phyloP scores from a whole-genome alignment of 2,888 invertebrate species.

The Abscondita cerata region DNA sequence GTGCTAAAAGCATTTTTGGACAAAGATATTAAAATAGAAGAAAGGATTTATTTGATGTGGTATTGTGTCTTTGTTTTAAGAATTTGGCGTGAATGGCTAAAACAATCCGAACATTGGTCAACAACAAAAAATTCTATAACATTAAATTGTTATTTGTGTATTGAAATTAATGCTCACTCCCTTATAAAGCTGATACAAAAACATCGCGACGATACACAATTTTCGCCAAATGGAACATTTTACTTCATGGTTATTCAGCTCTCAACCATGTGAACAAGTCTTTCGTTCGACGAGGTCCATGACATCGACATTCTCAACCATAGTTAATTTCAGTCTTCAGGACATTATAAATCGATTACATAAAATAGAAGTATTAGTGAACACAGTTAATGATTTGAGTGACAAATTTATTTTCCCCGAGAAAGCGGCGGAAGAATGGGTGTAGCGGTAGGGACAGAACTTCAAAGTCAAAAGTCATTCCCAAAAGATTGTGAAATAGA shows the following conservation, averaged over 20 bases:
- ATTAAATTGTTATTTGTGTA: constrained; percentile 32
- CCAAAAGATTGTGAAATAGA: background rate
- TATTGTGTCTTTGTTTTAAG: constrained; percentile 37
- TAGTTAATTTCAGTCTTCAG: background rate
- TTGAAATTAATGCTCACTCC: constrained; percentile 38
- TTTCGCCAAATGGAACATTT: background rate
- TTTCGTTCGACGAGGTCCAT: background rate
- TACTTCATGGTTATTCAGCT: constrained; percentile 13
- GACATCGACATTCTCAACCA: background rate
- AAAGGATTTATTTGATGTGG: constrained; percentile 35
- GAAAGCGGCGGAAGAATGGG: background rate
- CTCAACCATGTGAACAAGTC: constrained; percentile 13
- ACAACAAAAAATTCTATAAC: constrained; percentile 42
- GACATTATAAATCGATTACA: constrained; percentile 6
- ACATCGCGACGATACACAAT: background rate
- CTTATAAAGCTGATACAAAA: constrained; percentile 24
- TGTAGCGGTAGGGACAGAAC: background rate
- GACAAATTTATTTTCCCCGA: background rate
- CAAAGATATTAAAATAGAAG: background rate
- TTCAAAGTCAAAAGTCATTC: background rate
- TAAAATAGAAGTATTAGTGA: background rate
- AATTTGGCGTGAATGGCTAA: constrained; percentile 39
- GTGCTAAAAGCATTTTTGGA: constrained; percentile 2
- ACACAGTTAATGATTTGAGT: background rate
- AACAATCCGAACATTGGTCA: constrained; percentile 27